Conservation (phyloP, 2,888 invertebrate species). For the Cyclophora albipunctata region DNA sequence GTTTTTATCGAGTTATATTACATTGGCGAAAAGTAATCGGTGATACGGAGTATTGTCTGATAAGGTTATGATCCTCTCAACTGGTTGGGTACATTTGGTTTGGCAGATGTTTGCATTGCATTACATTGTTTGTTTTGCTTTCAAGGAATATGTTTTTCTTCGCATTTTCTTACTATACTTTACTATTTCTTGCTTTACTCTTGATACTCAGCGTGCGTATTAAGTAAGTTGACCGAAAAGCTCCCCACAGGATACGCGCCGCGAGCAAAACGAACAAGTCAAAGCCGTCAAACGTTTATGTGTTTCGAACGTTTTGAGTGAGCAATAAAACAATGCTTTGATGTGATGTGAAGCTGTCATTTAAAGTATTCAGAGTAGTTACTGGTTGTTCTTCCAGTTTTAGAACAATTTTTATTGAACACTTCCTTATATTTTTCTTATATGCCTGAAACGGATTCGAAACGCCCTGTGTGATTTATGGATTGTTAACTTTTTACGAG, state of each 20-base stretch:
- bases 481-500: too few species aligned
- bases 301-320: slow-evolving; percentile 31
- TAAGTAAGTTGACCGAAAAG: slow-evolving; percentile 2
- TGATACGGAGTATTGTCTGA: background rate
- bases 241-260: slow-evolving; percentile 1
- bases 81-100: background rate
- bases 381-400: slow-evolving; percentile 12
- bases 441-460: too few species aligned
- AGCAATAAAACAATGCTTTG: slow-evolving; percentile 38
- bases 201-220: too few species aligned
- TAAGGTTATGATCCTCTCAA: background rate
- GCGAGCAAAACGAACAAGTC: slow-evolving; percentile 4
- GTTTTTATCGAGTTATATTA: slow-evolving; percentile 29
- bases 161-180: too few species aligned
- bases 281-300: slow-evolving; percentile 32
- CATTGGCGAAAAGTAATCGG: background rate
- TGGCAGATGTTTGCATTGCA: slow-evolving; percentile 15
- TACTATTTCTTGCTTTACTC: too few species aligned
- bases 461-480: too few species aligned
- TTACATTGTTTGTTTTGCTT: slow-evolving; percentile 10
- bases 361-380: slow-evolving; percentile 11
- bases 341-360: slow-evolving; percentile 35
- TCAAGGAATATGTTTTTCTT: too few species aligned
- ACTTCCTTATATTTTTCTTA: background rate
- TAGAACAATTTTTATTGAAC: slow-evolving; percentile 9